A percentile compares a stretch with the other conserved stretches of the same genome.
phyloP scores from a whole-genome alignment of 2,113 vertebrate genomes.

The Proteles cristata region DNA sequence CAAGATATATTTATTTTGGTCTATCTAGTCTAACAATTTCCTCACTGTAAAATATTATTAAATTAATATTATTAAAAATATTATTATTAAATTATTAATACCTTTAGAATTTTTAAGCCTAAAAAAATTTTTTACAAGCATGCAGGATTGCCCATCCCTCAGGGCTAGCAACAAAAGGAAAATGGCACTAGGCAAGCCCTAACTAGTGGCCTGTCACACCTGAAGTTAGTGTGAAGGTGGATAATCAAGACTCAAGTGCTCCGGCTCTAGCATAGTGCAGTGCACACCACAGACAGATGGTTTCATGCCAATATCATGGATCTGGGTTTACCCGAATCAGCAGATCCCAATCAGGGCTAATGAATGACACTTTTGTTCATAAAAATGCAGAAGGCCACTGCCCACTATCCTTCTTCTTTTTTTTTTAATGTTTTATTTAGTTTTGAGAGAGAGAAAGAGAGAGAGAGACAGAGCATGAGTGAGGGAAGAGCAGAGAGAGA shows the following conservation, averaged over 20 bases:
- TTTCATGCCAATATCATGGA: not conserved
- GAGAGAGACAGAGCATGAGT: too few species aligned
- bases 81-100: not conserved
- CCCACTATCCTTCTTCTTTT: not conserved
- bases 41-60: not conserved
- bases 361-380: not conserved
- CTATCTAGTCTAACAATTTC: not conserved
- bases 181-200: not conserved
- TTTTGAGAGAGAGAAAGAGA: too few species aligned
- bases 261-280: fast-evolving
- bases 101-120: not conserved
- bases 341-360: not conserved
- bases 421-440: too few species aligned
- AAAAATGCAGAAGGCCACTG: not conserved
- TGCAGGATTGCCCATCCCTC: not conserved
- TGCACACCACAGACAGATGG: not conserved
- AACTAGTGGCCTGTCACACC: not conserved
- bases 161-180: not conserved
- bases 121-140: not conserved
- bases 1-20: not conserved
- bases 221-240: not conserved
- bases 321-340: not conserved
- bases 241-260: not conserved
- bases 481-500: too few species aligned
- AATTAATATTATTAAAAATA: too few species aligned